These are phyloP conservation scores for Simalia tracyae DNA, from an alignment of 2,797 vertebrate species.

Conservation along the genomic window DNA sequence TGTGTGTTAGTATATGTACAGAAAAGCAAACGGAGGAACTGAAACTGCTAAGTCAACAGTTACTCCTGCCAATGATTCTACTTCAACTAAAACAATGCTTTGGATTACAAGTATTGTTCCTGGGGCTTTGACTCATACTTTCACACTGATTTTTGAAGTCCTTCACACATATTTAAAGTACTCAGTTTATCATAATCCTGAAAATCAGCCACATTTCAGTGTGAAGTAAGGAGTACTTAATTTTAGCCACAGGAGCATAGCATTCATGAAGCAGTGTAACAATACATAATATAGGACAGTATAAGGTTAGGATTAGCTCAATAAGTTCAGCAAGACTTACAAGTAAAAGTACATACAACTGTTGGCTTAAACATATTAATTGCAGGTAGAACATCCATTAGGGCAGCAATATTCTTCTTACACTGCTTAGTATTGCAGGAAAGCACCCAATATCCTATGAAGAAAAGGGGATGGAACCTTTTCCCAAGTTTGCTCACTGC, in stretches of 20 bases:
- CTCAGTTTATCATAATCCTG: background rate
- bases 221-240: background rate
- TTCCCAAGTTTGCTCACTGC: background rate
- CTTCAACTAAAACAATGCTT: conserved; percentile 16
- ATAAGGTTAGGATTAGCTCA: background rate
- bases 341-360: background rate
- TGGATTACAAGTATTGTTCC: background rate
- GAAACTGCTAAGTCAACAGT: background rate
- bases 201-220: background rate
- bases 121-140: background rate
- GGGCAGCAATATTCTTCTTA: background rate
- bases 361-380: background rate
- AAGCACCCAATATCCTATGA: background rate
- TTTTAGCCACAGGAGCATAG: background rate
- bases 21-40: conserved; percentile 8
- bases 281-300: background rate
- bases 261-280: background rate
- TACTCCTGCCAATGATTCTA: conserved; percentile 16
- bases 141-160: background rate
- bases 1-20: background rate
- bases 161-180: background rate
- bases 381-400: background rate
- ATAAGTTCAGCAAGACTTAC: background rate
- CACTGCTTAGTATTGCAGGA: background rate
- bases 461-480: background rate